phyloP scores from a whole-genome alignment of 2,888 invertebrate species.

The Calliphora vomitoria region DNA sequence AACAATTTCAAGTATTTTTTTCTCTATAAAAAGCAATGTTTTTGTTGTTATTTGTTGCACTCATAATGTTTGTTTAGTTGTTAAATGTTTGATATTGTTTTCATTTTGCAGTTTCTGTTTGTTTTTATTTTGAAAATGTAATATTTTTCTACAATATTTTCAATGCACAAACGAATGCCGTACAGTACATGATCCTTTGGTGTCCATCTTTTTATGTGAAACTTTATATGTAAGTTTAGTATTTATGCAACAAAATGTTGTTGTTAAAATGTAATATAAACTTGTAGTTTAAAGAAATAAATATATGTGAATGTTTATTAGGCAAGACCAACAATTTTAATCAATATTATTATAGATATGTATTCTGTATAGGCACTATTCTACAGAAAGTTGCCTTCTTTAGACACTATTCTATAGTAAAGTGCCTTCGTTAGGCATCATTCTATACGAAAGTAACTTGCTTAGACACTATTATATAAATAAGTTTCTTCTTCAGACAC shows the following conservation, averaged over 20 bases:
- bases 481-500: too few relatives aligned
- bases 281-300: neutral
- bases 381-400: too few relatives aligned
- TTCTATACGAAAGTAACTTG: too few relatives aligned
- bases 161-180: slow-evolving; percentile 8
- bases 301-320: neutral
- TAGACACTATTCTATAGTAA: too few relatives aligned
- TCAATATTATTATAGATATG: too few relatives aligned
- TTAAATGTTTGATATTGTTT: slow-evolving; percentile 49
- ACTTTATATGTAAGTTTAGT: slow-evolving; percentile 42
- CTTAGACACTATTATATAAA: too few relatives aligned
- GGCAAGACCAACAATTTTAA: neutral
- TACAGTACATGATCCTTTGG: slow-evolving; percentile 49
- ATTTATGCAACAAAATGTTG: slow-evolving; percentile 52
- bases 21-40: slow-evolving; percentile 1
- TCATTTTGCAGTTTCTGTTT: slow-evolving; percentile 22
- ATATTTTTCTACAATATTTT: slow-evolving; percentile 46
- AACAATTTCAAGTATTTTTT: slow-evolving; percentile 57
- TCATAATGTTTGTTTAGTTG: slow-evolving; percentile 45
- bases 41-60: slow-evolving; percentile 24
- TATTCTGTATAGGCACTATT: too few relatives aligned
- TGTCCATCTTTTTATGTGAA: slow-evolving; percentile 49
- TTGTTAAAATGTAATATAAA: neutral
- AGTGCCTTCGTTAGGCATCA: too few relatives aligned
- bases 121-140: slow-evolving; percentile 38